Conservation (phyloP, 2,113 vertebrate species). For the Lycocorax pyrrhopterus region DNA sequence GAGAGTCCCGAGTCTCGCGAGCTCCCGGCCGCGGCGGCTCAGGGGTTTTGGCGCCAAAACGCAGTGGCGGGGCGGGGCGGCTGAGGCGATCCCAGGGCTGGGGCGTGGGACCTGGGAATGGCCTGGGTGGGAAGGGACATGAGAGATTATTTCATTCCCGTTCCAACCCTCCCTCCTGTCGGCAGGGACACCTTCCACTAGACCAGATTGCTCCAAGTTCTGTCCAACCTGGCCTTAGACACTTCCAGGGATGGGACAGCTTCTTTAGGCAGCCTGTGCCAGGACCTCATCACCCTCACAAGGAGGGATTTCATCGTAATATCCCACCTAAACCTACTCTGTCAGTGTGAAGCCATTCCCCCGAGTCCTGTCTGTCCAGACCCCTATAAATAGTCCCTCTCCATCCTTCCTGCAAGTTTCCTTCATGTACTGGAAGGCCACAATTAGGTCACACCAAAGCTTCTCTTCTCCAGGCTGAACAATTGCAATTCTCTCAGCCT, state of each 20-base stretch:
- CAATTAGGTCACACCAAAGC: background rate
- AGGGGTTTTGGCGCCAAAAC: background rate
- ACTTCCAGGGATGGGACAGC: background rate
- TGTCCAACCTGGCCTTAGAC: background rate
- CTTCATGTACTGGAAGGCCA: background rate
- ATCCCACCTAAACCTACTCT: background rate
- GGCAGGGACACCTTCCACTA: background rate
- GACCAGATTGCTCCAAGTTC: background rate
- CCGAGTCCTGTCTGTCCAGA: background rate
- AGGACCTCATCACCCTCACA: background rate
- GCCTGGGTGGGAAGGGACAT: fast-evolving
- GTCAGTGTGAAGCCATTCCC: background rate
- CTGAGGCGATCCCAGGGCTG: fast-evolving
- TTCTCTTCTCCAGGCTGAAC: background rate
- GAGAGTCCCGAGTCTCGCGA: background rate
- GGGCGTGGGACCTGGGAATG: fast-evolving
- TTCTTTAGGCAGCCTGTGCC: background rate
- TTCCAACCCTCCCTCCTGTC: background rate
- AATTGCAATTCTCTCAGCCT: background rate
- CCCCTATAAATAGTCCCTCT: too few species aligned
- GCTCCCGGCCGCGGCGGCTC: background rate
- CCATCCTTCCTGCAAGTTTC: background rate
- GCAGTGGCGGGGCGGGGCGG: background rate
- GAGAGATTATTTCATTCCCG: background rate
- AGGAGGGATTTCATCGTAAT: background rate